These are phyloP conservation scores for Styela clava DNA, from an alignment of 23 tunicate species.

Conservation along the genomic window DNA sequence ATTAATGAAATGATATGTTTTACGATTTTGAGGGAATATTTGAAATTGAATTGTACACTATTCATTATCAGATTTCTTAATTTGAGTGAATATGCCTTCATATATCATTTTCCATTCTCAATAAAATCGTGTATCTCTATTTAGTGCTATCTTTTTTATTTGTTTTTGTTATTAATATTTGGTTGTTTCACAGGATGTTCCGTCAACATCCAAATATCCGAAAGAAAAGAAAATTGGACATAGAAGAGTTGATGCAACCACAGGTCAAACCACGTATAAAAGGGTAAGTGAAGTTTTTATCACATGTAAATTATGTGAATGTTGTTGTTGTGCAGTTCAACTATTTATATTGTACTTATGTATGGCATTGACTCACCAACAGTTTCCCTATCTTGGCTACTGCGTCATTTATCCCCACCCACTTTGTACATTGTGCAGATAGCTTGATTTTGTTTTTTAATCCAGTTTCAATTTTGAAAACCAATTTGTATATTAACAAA, in stretches of 20 bases:
- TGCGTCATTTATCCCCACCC: not conserved
- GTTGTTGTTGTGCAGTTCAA: too few relatives aligned
- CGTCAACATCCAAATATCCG: constrained; percentile 3
- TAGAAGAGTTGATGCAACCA: constrained; percentile 77
- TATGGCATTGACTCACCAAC: too few relatives aligned
- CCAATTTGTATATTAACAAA: too few relatives aligned
- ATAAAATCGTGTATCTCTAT: not conserved
- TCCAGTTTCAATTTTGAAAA: too few relatives aligned
- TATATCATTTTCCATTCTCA: too few relatives aligned
- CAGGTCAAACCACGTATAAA: constrained; percentile 85
- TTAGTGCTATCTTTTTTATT: not conserved
- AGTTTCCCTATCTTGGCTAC: too few relatives aligned
- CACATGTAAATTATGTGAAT: too few relatives aligned
- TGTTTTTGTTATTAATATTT: not conserved
- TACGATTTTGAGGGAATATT: not conserved
- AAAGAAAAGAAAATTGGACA: constrained; percentile 78
- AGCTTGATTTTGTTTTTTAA: too few relatives aligned
- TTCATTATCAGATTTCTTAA: not conserved
- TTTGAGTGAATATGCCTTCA: not conserved
- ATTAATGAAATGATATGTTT: not conserved
- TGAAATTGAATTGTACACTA: not conserved
- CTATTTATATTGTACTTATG: not conserved
- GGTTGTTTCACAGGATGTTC: not conserved
- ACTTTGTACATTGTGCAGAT: too few relatives aligned
- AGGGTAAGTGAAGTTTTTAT: constrained; percentile 44